phyloP scores from a whole-genome alignment of 2,888 invertebrate species.

The Megalurothrips usitatus region DNA sequence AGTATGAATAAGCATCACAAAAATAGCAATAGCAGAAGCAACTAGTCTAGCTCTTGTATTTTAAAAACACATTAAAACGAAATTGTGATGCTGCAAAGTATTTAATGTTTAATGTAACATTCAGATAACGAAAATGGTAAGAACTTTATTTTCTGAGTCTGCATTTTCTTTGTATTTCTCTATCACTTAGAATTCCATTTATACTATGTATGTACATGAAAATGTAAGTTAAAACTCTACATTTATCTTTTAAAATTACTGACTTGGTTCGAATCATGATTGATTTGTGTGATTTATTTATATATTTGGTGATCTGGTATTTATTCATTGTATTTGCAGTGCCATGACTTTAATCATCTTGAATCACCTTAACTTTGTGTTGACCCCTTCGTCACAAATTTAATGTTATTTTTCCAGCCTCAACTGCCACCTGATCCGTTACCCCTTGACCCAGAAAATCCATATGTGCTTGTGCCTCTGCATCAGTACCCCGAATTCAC shows the following conservation, averaged over 20 bases:
- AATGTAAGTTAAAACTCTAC: background rate
- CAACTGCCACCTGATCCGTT: background rate
- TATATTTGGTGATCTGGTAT: background rate
- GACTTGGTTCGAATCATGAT: background rate
- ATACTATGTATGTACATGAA: background rate
- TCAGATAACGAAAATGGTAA: background rate
- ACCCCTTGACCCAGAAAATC: slow-evolving; percentile 16
- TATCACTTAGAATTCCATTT: background rate
- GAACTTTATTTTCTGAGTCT: background rate
- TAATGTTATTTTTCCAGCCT: slow-evolving; percentile 12
- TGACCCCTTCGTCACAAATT: background rate
- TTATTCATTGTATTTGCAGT: background rate
- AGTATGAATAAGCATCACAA: too few species aligned
- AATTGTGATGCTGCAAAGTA: background rate
- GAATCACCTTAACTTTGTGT: background rate
- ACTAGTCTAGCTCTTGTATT: background rate
- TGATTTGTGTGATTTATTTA: background rate
- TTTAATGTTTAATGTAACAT: background rate
- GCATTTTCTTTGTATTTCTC: background rate
- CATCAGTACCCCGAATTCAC: slow-evolving; percentile 16
- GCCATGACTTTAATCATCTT: background rate
- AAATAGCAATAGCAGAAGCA: background rate
- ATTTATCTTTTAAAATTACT: background rate
- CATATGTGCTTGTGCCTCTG: slow-evolving; percentile 15
- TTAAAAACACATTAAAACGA: background rate